Conservation (phyloP, 2,888 invertebrate genomes). For the Chromoteleia sp. region DNA sequence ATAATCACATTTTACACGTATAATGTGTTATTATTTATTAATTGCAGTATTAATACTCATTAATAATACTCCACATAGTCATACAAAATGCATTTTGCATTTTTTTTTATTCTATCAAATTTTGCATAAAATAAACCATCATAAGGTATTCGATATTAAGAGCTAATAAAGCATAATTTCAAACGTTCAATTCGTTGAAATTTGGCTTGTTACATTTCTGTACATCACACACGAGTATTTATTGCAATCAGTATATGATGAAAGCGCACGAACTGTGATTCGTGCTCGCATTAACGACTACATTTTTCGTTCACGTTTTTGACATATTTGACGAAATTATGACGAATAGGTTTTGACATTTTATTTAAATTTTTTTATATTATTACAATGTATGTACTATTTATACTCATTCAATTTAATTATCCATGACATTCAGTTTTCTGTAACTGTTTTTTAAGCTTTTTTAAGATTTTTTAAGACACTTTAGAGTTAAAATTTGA, state of each 20-base stretch:
- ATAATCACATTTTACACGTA: too few relatives aligned
- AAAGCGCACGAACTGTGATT: slow-evolving; percentile 35
- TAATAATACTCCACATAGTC: neutral
- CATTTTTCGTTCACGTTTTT: slow-evolving; percentile 15
- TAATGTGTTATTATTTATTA: too few relatives aligned
- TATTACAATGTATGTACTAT: neutral
- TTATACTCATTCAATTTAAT: neutral
- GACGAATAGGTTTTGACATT: slow-evolving; percentile 24
- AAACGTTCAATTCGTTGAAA: slow-evolving; percentile 22
- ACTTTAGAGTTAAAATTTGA: neutral
- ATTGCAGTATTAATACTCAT: neutral
- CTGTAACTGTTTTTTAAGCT: neutral
- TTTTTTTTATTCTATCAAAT: slow-evolving; percentile 5
- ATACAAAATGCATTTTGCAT: neutral
- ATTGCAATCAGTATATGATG: slow-evolving; percentile 34
- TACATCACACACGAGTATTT: slow-evolving; percentile 23
- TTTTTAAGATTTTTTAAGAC: too few relatives aligned
- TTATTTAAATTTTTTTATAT: neutral
- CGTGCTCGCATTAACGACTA: slow-evolving; percentile 27
- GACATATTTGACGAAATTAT: slow-evolving; percentile 17
- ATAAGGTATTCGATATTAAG: slow-evolving; percentile 10
- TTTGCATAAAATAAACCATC: slow-evolving; percentile 7
- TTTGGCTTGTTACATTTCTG: slow-evolving; percentile 45
- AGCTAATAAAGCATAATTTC: slow-evolving; percentile 44
- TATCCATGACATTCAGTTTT: neutral